Evolutionary conservation across 2,113 vertebrate species (phyloP).

Genomic region (Anhinga anhinga): DNA sequence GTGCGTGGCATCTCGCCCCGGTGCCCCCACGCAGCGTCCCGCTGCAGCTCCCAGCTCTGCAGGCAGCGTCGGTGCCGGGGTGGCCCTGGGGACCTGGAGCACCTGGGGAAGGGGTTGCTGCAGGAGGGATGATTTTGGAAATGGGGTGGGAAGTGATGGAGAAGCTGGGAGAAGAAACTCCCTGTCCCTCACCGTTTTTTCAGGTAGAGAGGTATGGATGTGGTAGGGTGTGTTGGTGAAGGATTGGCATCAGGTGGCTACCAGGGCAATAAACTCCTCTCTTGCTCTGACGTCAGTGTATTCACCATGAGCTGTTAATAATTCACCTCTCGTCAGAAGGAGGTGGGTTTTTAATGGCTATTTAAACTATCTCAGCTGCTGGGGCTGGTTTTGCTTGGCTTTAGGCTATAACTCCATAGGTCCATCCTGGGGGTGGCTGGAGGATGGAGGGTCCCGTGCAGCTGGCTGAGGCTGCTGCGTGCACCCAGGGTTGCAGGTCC

Average conservation of each 20-base stretch:
- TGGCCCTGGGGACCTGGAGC: not conserved
- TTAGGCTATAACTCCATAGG: not conserved
- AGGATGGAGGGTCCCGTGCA: not conserved
- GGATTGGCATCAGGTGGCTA: not conserved
- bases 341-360: not conserved
- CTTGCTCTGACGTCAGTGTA: not conserved
- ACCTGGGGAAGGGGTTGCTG: not conserved
- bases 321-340: not conserved
- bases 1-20: rapidly evolving
- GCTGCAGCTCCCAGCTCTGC: not conserved
- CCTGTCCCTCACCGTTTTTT: not conserved
- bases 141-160: not conserved
- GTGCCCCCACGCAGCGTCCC: not conserved
- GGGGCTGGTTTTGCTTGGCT: not conserved
- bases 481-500: not conserved
- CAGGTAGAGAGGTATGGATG: not conserved
- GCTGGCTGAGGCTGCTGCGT: not conserved
- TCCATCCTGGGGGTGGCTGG: not conserved
- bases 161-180: not conserved
- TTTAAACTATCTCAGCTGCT: not conserved
- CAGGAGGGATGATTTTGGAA: not conserved
- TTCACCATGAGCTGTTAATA: not conserved
- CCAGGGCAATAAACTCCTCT: not conserved
- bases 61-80: not conserved
- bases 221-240: not conserved